Percentiles rank a stretch among this genome's conserved stretches.
These are phyloP conservation scores for Charanyca ferruginea DNA, from an alignment of 2,888 invertebrate species.

Conservation along the genomic window DNA sequence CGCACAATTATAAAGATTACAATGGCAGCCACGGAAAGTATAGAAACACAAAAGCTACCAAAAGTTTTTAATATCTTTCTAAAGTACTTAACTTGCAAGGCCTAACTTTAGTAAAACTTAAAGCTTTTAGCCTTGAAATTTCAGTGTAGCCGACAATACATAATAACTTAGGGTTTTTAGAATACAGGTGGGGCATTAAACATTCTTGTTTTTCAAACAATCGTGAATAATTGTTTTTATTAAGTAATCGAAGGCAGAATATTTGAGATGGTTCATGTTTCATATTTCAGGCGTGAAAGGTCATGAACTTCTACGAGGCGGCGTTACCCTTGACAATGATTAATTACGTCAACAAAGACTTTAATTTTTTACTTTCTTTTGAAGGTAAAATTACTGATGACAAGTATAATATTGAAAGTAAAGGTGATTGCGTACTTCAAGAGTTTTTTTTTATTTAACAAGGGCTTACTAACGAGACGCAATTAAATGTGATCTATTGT, in stretches of 20 bases:
- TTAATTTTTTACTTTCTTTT: slow-evolving; percentile 24
- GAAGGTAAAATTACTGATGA: slow-evolving; percentile 42
- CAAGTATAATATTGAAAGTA: slow-evolving; percentile 25
- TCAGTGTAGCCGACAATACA: neutral
- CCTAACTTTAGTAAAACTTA: slow-evolving; percentile 14
- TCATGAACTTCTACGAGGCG: slow-evolving; percentile 32
- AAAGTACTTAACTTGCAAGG: slow-evolving; percentile 21
- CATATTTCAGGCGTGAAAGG: slow-evolving; percentile 28
- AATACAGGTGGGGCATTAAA: slow-evolving; percentile 10
- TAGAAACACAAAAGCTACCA: slow-evolving; percentile 11
- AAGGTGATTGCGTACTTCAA: neutral
- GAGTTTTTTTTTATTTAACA: neutral
- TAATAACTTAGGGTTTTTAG: slow-evolving; percentile 22
- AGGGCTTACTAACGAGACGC: neutral
- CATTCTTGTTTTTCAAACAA: slow-evolving; percentile 5
- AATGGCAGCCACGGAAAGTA: slow-evolving; percentile 32
- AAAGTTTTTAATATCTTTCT: slow-evolving; percentile 43
- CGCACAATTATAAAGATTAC: slow-evolving; percentile 26
- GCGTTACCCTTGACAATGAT: slow-evolving; percentile 45
- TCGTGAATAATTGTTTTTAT: neutral
- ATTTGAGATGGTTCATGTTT: slow-evolving; percentile 28
- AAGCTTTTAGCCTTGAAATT: slow-evolving; percentile 19
- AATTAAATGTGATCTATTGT: neutral
- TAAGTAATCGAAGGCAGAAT: slow-evolving; percentile 20
- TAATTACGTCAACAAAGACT: slow-evolving; percentile 36